These are phyloP conservation scores for Discoglossus pictus DNA, from an alignment of 2,797 vertebrate genomes.

Conservation along the genomic window DNA sequence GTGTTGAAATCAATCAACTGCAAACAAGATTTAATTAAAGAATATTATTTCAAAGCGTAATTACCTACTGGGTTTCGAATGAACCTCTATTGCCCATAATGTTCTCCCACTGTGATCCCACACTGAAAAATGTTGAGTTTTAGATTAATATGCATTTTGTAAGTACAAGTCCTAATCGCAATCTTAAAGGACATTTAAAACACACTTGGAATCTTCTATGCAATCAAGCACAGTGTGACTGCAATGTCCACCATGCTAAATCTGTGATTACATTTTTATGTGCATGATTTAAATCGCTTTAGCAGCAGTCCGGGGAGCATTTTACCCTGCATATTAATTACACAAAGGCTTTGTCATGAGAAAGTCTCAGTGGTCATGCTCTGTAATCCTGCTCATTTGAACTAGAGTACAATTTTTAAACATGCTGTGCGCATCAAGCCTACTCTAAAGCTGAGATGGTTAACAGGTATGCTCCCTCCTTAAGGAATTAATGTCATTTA, in stretches of 20 bases:
- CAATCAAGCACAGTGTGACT: constrained; percentile 91
- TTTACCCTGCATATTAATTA: constrained; percentile 98
- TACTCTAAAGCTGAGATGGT: constrained; percentile 74
- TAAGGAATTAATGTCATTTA: constrained; percentile 80
- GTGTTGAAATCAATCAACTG: constrained; percentile 99
- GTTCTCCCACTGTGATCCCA: constrained; percentile 92
- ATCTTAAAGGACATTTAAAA: constrained; percentile 95
- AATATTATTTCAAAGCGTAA: constrained; percentile 99
- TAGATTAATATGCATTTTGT: constrained; percentile 98
- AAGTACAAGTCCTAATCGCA: constrained; percentile 94
- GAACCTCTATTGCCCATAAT: constrained; percentile 88
- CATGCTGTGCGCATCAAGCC: constrained; percentile 84
- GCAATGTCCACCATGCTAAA: constrained; percentile 91
- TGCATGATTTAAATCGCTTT: constrained; percentile 91
- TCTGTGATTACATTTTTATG: constrained; percentile 88
- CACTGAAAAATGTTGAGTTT: constrained; percentile 92
- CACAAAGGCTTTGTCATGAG: constrained; percentile 84
- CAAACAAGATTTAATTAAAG: constrained; percentile 98
- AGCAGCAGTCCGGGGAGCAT: constrained; percentile 86
- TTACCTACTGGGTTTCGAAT: constrained; percentile 99
- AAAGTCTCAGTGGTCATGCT: constrained; percentile 84
- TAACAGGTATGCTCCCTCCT: constrained; percentile 79
- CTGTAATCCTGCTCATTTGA: constrained; percentile 89
- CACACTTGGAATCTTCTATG: constrained; percentile 86
- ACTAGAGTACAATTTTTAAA: constrained; percentile 76